Evolutionary conservation across 1,140 invertebrate species (phyloP), one percentile per base, ranked within the genome.

Genomic region (Apocrypta bakeri): DNA sequence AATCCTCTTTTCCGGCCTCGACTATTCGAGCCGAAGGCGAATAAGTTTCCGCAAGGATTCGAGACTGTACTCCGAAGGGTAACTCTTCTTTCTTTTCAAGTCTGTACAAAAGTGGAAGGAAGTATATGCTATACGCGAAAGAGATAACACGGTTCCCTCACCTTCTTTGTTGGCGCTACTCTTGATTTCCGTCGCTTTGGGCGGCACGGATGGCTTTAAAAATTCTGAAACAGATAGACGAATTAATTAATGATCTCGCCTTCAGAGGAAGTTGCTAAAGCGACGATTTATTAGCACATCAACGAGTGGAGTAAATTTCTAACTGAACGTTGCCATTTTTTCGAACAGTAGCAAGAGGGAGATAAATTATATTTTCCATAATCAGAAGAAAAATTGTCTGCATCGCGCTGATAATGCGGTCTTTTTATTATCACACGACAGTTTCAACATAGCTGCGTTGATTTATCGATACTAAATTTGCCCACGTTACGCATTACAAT

Each of bases 111-210:
- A 21, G 48, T 56, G 48, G 48, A 21, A 6, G 48, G 48, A n/a
- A 56, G 48, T 56, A 56, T n/a, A 21, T 21, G 40, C 17, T 74
- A 73, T 64, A 64, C 48, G 56, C n/a, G 7, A 29, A 24, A 78
- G 78, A 78, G 40, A 74, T 79, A 73, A 82, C 33, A 73, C 24
- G 56, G 72, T 83, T 12, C 31, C 1, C 94, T 94, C 90, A 94
- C 94, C 93, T 91, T 94, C 94, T 93, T 94, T 94, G 86, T 94
- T 94, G 37, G 93, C 93, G 86, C 93, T 93, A 88, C 94, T 94
- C 87, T 94, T 93, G 88, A 94, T 94, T 92, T 95, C 94, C 37
- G 94, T 95, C 12, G 94, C 94, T 90, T 94, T 94, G 25, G 95
- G 94, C 73, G 94, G 93, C 73, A 92, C 93, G 27, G 95, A 95